Conservation (phyloP, 2,888 invertebrate genomes). For the Penaeus monodon region DNA sequence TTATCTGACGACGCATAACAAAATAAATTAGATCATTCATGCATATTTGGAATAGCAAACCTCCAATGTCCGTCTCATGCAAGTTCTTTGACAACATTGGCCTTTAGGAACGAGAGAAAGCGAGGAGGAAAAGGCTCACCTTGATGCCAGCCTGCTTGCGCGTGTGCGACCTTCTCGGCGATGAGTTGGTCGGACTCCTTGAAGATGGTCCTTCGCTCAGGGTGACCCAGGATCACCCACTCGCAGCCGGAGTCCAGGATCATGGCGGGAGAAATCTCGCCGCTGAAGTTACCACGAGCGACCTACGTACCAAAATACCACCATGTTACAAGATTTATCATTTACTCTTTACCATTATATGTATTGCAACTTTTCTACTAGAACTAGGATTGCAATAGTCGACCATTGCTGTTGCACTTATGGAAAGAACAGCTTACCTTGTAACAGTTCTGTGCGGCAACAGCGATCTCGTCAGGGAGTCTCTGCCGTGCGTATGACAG, state of each 20-base stretch:
- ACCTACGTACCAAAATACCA: no score
- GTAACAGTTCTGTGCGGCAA: slow-evolving; percentile 95
- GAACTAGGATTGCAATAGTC: no score
- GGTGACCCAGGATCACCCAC: slow-evolving; percentile 76
- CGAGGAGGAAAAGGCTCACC: slow-evolving; percentile 70
- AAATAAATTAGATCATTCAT: no score
- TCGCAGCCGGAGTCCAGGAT: slow-evolving; percentile 73
- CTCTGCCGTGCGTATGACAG: slow-evolving; percentile 80
- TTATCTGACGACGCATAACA: no score
- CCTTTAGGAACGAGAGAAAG: no score
- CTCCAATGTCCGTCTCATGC: no score
- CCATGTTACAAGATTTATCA: no score
- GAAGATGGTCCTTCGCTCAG: slow-evolving; percentile 75
- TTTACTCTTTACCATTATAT: no score
- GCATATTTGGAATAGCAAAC: accelerated
- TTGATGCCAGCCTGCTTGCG: slow-evolving; percentile 67
- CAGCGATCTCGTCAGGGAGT: slow-evolving; percentile 79
- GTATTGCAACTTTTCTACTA: no score
- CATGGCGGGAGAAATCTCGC: slow-evolving; percentile 75
- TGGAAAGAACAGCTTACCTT: slow-evolving; percentile 72
- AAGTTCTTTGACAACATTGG: no score
- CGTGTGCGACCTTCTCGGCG: slow-evolving; percentile 61
- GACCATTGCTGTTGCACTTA: slow-evolving; percentile 16
- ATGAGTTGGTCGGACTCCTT: slow-evolving; percentile 71
- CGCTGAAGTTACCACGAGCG: slow-evolving; percentile 68